Percentiles rank a stretch among this genome's conserved stretches.
Conservation (phyloP, 2,797 vertebrate genomes). For the Periparus ater region DNA sequence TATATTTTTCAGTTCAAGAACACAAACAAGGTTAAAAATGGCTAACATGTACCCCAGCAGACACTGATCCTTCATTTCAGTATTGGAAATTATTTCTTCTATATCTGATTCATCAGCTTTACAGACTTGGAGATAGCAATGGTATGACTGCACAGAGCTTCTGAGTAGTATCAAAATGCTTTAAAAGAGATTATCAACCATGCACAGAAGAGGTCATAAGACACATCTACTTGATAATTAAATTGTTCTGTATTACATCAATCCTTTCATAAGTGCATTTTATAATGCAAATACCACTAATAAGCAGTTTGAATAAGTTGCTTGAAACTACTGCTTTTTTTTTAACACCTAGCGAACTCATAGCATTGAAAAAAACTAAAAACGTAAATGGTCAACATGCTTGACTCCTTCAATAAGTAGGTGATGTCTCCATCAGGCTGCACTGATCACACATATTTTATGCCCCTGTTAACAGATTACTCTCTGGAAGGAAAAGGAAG, state of each 20-base stretch:
- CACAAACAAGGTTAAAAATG: background rate
- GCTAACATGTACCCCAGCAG: background rate
- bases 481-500: background rate
- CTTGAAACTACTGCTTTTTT: background rate
- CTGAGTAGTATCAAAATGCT: background rate
- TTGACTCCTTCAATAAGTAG: background rate
- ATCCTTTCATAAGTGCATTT: background rate
- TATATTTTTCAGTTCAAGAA: background rate
- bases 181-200: background rate
- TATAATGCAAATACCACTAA: background rate
- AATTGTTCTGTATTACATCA: background rate
- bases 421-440: background rate
- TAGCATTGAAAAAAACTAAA: background rate
- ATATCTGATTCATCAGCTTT: background rate
- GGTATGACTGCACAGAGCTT: background rate
- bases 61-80: background rate
- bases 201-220: background rate
- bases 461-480: background rate
- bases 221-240: background rate
- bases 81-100: background rate
- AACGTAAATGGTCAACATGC: background rate
- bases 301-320: background rate
- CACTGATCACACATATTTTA: background rate
- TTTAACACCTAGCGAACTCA: background rate
- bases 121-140: background rate